Evolutionary conservation across 2,797 vertebrate genomes (phyloP), one percentile per base, ranked within the genome.

Genomic region (Melanotaenia parkinsoni): DNA sequence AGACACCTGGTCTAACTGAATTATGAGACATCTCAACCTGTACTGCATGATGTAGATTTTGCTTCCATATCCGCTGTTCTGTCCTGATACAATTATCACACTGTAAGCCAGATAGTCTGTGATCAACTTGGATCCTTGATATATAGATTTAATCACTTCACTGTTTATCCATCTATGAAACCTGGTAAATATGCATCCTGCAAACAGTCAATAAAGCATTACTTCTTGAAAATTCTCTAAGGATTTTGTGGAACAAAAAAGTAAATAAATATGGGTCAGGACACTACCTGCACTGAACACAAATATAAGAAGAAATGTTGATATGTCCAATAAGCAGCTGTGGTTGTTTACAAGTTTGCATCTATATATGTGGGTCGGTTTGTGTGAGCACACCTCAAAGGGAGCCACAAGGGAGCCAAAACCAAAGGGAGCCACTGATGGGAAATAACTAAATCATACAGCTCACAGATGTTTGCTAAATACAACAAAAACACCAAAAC

Each of bases 401-500:
- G 77, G 56, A 89, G 76, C 67, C 86, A 81, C 84, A 80, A 77
- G 66, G 85, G 83, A 78, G 78, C 74, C 68, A 57, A 83, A 87
- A 80, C 81, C 79, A 79, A 88, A 87, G 82, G 78, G 70, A 91
- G 74, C 86, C 77, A 79, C 80, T 88, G 80, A 88, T 80, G 83
- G 74, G 81, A 87, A 85, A 90, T 88, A 88, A 89, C 81, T 83
- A 77, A 81, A 90, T 90, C 79, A 86, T 50, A 51, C 74, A 82
- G 87, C 79, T 78, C 73, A 80, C 90, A 93, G 88, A 91, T 91
- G 86, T 91, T 90, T 77, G 84, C 78, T 82, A 80, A 89, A 89
- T 75, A 81, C 69, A 84, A 81, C 57, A 63, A 83, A 68, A 53
- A 82, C 72, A 81, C 54, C 22, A 54, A 82, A 72, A 73, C 77